Percentiles rank a stretch among this genome's conserved stretches.
phyloP scores from a whole-genome alignment of 2,113 vertebrate genomes.

The Glaucomys volans region DNA sequence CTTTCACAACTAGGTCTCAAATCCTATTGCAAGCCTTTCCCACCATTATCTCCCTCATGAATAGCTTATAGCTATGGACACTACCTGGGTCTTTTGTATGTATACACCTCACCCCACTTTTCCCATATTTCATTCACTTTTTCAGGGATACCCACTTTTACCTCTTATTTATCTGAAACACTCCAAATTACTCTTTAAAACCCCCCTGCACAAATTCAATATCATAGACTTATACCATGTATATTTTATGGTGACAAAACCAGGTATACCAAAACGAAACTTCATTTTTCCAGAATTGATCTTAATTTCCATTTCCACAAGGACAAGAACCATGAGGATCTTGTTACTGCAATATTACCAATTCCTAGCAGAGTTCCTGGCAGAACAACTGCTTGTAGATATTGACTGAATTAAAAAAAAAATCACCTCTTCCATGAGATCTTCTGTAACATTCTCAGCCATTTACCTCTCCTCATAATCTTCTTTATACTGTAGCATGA shows the following conservation, averaged over 20 bases:
- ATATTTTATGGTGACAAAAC: not conserved
- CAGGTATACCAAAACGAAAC: not conserved
- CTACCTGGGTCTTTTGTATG: not conserved
- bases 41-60: not conserved
- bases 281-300: not conserved
- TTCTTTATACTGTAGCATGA: not conserved
- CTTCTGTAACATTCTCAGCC: not conserved
- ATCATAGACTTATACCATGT: not conserved
- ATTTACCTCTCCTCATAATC: not conserved
- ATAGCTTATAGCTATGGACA: not conserved
- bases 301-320: slow-evolving; percentile 21
- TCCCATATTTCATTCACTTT: not conserved
- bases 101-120: not conserved
- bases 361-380: not conserved
- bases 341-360: not conserved
- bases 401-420: not conserved
- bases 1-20: not conserved
- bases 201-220: not conserved
- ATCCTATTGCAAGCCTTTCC: not conserved
- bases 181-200: not conserved
- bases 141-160: not conserved
- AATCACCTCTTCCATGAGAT: not conserved
- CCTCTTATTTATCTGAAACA: not conserved
- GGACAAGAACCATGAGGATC: not conserved
- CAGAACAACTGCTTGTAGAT: not conserved